Evolutionary conservation across 2,113 vertebrate genomes (phyloP), one percentile per base, ranked within the genome.

Genomic region (Caranx ignobilis): DNA sequence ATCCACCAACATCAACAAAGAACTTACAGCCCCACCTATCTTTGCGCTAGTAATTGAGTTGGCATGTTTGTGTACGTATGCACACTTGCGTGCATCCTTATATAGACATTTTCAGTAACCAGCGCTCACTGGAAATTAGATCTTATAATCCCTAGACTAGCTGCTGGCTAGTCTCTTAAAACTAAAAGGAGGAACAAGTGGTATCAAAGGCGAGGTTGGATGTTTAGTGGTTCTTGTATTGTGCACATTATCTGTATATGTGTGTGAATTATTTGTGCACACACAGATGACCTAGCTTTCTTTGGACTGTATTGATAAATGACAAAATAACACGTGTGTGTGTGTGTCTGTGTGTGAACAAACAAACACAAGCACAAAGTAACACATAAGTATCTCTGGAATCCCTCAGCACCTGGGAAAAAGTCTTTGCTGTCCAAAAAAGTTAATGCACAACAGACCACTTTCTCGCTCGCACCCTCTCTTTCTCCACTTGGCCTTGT

Each of bases 331-430:
- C 62, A 75, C 11, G 16, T 43, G 39, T 56, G 37, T 37, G 35
- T 37, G 37, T 37, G 37, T 37, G 37, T 41, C 8, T 41, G 47
- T 47, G 47, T 31, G 43, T 45, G 59, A 45, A 64, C 60, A 71
- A 62, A 71, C 35, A 87, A 69, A 80, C 69, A 78, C 56, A 69
- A 76, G 74, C 64, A 67, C 57, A 80, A 79, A 54, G 69, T 63
- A 80, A 75, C 82, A 84, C 69, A 85, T 79, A 72, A 66, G 61
- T 67, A 70, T 90, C 73, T 89, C 82, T 83, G 87, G 87, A 91
- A 91, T 81, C 88, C 69, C 70, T 79, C 75, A 74, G 74, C 89
- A 94, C 93, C 93, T 93, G 93, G 92, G 87, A 91, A 93, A 92
- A 84, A 84, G 83, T 86, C 67, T 56, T 69, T 70, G 55, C 77